Percentiles rank a stretch among this genome's conserved stretches.
phyloP scores from a whole-genome alignment of 2,888 invertebrate genomes.

The Campoletis raptor region DNA sequence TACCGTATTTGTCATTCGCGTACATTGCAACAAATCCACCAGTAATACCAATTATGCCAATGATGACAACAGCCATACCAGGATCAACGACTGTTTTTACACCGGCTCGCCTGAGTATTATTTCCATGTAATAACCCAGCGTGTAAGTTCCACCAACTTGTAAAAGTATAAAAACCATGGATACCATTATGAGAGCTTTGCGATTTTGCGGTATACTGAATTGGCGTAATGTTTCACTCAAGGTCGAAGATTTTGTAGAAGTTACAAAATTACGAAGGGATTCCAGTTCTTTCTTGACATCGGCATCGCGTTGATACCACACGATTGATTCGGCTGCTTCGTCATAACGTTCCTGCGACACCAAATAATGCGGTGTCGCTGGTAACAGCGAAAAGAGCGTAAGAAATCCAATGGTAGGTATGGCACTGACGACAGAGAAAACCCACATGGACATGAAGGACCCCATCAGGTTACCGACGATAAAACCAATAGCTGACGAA shows the following conservation, averaged over 20 bases:
- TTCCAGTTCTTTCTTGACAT: conserved; percentile 70
- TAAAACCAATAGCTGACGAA: conserved; percentile 45
- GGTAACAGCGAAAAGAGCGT: conserved; percentile 43
- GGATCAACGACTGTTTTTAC: conserved; percentile 70
- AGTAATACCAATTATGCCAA: conserved; percentile 52
- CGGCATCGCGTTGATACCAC: conserved; percentile 74
- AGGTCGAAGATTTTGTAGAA: conserved; percentile 35
- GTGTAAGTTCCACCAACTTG: conserved; percentile 79
- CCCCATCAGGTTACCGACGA: conserved; percentile 65
- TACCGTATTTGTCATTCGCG: conserved; percentile 79
- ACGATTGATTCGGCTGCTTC: conserved; percentile 70
- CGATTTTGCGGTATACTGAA: conserved; percentile 67
- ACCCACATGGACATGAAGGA: conserved; percentile 62
- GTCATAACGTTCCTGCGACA: conserved; percentile 58
- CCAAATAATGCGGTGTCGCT: conserved; percentile 63
- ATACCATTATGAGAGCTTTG: conserved; percentile 75
- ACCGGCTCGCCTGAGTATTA: conserved; percentile 72
- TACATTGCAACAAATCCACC: conserved; percentile 67
- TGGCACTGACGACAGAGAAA: conserved; percentile 64
- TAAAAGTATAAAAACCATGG: conserved; percentile 75
- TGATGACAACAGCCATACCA: conserved; percentile 63
- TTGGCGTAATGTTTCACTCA: conserved; percentile 66
- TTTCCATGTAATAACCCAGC: conserved; percentile 76
- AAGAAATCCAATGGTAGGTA: conserved; percentile 63
- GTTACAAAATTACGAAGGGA: conserved; percentile 69